phyloP scores from a whole-genome alignment of 2,888 invertebrate species.

The Cyrtodaria siliqua region DNA sequence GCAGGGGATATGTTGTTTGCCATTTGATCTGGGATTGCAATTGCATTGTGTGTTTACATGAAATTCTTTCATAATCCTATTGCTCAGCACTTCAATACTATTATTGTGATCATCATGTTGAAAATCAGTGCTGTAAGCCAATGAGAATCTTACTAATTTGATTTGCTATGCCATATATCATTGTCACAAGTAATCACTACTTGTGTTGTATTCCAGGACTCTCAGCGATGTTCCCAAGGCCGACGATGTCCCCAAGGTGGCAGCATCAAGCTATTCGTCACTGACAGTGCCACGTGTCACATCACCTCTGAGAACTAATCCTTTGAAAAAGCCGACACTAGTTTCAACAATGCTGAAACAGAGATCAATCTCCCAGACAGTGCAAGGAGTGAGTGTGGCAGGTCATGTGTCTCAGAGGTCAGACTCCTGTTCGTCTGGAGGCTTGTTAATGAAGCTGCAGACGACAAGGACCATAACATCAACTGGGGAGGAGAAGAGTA shows the following conservation, averaged over 20 bases:
- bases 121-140: too few species aligned
- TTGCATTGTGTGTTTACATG: too few species aligned
- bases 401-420: constrained; percentile 1
- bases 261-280: constrained; percentile 31
- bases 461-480: constrained; percentile 24
- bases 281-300: constrained; percentile 6
- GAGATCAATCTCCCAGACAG: constrained; percentile 74
- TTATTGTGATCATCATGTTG: too few species aligned
- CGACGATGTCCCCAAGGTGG: constrained; percentile 68
- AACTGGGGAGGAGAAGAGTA: constrained; percentile 24
- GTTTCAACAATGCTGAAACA: constrained; percentile 82
- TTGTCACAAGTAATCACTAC: too few species aligned
- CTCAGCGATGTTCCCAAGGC: constrained; percentile 78
- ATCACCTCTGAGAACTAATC: constrained; percentile 22
- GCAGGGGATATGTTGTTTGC: too few species aligned
- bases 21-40: too few species aligned
- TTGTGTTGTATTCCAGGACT: constrained; percentile 56
- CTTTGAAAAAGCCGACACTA: constrained; percentile 66
- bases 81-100: too few species aligned
- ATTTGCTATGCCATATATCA: too few species aligned
- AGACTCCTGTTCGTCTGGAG: constrained; percentile 35
- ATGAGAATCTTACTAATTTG: too few species aligned
- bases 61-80: too few species aligned
- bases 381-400: constrained; percentile 42
- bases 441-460: constrained; percentile 65